These are phyloP conservation scores for Megastigmus dorsalis DNA, from an alignment of 2,888 invertebrate genomes.

Conservation along the genomic window DNA sequence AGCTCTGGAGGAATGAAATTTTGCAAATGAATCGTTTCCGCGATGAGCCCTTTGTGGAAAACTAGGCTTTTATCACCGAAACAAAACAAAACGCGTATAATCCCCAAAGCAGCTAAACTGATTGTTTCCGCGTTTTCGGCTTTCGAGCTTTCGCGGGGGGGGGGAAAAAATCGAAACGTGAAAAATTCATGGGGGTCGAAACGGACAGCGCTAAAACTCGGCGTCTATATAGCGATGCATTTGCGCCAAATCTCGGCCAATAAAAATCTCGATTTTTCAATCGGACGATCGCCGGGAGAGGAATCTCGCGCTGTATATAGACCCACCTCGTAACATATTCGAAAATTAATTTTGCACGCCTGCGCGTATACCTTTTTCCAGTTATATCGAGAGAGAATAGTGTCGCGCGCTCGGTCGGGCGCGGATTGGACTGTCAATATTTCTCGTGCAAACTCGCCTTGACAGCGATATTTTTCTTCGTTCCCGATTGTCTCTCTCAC, in stretches of 20 bases:
- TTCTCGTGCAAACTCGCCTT: slow-evolving; percentile 35
- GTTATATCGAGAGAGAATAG: background rate
- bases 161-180: slow-evolving; percentile 1
- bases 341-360: slow-evolving; percentile 30
- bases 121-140: too few species aligned
- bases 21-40: too few species aligned
- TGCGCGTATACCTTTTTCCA: background rate
- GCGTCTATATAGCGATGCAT: background rate
- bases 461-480: slow-evolving; percentile 43
- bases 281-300: background rate
- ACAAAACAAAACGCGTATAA: too few species aligned
- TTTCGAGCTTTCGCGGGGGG: too few species aligned
- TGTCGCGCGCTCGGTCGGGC: too few species aligned
- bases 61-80: too few species aligned
- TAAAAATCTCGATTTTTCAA: slow-evolving; percentile 24
- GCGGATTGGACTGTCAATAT: slow-evolving; percentile 44
- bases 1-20: too few species aligned
- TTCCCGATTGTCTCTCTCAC: background rate
- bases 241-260: background rate
- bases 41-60: too few species aligned
- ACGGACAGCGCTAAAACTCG: background rate
- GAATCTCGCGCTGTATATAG: slow-evolving; percentile 11
- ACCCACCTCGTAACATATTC: slow-evolving; percentile 25
- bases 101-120: too few species aligned
- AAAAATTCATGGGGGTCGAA: background rate